A percentile compares a stretch with the other conserved stretches of the same genome.
Evolutionary conservation across 2,888 invertebrate genomes (phyloP).

Genomic region (Diaprepes abbreviatus): DNA sequence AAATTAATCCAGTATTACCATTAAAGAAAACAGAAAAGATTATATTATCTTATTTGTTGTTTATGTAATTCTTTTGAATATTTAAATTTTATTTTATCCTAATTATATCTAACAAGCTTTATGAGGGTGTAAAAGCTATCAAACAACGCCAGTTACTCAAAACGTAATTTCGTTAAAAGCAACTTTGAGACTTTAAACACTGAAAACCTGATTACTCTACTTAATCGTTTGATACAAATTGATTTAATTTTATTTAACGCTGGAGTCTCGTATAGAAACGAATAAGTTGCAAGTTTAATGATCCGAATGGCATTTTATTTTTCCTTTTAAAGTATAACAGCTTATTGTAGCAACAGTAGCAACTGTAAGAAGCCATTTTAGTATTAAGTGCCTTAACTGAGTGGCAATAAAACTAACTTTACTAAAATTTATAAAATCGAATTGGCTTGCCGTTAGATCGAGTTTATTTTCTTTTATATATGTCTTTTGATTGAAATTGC

Average conservation of each 20-base stretch:
- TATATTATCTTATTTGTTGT: no score
- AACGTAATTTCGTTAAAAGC: conserved; percentile 39
- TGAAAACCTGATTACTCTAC: conserved; percentile 38
- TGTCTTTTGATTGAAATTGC: no score
- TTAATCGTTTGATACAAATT: conserved; percentile 43
- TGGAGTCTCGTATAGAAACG: conserved; percentile 36
- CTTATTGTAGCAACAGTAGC: conserved; percentile 31
- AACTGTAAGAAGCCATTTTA: conserved; percentile 32
- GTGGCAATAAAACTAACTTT: conserved; percentile 25
- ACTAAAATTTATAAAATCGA: conserved; percentile 3
- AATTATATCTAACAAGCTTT: neutral
- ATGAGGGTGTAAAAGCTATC: neutral
- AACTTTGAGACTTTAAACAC: conserved; percentile 18
- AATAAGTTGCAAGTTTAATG: conserved; percentile 46
- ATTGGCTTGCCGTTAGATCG: no score
- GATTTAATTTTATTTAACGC: conserved; percentile 48
- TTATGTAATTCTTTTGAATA: no score
- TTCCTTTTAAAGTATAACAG: conserved; percentile 36
- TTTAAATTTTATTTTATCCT: neutral
- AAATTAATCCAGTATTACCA: no score
- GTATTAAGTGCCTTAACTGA: conserved; percentile 22
- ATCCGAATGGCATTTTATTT: conserved; percentile 39
- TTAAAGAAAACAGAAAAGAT: no score
- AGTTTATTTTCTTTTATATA: no score
- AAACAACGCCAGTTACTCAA: conserved; percentile 11